Conservation (phyloP, 2,797 vertebrate species). For the Taenioides sp. region DNA sequence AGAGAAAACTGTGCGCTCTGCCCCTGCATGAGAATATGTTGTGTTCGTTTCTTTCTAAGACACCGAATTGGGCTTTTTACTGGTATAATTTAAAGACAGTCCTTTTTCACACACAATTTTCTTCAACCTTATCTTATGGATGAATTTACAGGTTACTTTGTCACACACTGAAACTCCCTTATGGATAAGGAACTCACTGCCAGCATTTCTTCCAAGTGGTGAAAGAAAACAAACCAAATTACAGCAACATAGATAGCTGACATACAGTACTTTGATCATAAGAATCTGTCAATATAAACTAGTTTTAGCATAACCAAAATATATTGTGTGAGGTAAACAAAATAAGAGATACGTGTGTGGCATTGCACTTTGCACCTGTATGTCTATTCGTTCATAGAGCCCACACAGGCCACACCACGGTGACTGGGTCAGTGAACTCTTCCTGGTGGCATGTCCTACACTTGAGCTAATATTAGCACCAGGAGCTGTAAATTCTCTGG, state of each 20-base stretch:
- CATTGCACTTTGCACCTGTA: not conserved
- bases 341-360: not conserved
- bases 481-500: slow-evolving; percentile 26
- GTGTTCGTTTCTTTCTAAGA: not conserved
- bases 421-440: not conserved
- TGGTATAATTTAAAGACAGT: not conserved
- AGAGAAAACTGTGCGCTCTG: slow-evolving; percentile 16
- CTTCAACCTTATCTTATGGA: no score
- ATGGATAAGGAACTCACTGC: not conserved
- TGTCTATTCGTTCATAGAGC: not conserved
- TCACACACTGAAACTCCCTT: not conserved
- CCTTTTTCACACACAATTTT: not conserved
- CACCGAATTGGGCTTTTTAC: not conserved
- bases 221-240: slow-evolving; percentile 18
- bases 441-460: not conserved
- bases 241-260: not conserved
- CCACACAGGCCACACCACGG: not conserved
- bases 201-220: slow-evolving; percentile 62
- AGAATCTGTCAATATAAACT: not conserved
- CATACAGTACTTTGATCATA: not conserved
- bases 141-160: not conserved
- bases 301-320: no score
- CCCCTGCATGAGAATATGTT: not conserved
- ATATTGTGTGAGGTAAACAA: not conserved
- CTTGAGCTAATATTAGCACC: not conserved